Percentiles rank a stretch among this genome's conserved stretches.
These are phyloP conservation scores for Atlantisia rogersi DNA, from an alignment of 2,113 vertebrate species.

Conservation along the genomic window DNA sequence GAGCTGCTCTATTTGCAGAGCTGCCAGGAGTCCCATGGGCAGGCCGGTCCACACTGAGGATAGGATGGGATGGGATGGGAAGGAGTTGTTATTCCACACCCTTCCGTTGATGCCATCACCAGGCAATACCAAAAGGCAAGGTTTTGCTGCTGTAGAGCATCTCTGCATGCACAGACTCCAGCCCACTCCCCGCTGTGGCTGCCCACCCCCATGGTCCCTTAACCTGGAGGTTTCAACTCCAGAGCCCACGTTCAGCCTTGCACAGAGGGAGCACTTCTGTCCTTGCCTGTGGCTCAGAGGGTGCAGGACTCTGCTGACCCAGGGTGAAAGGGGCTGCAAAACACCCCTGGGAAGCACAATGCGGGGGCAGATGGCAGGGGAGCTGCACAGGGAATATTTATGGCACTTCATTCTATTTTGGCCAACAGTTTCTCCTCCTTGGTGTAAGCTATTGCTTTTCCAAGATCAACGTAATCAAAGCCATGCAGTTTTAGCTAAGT, in stretches of 20 bases:
- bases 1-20: constrained; percentile 41
- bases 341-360: background rate
- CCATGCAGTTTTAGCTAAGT: background rate
- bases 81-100: background rate
- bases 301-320: background rate
- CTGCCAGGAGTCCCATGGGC: background rate
- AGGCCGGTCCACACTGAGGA: background rate
- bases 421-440: background rate
- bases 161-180: background rate
- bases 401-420: background rate
- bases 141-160: background rate
- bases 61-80: background rate
- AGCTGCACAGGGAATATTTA: background rate
- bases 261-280: background rate
- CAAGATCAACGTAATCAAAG: background rate
- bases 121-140: accelerated
- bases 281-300: background rate
- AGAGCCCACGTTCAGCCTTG: accelerated
- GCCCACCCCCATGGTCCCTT: background rate
- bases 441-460: background rate
- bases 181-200: accelerated
- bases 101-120: accelerated
- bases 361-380: background rate
- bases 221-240: background rate
- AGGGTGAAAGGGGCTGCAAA: background rate